Conservation (phyloP, 2,888 invertebrate species). For the Bunonema sp. region DNA sequence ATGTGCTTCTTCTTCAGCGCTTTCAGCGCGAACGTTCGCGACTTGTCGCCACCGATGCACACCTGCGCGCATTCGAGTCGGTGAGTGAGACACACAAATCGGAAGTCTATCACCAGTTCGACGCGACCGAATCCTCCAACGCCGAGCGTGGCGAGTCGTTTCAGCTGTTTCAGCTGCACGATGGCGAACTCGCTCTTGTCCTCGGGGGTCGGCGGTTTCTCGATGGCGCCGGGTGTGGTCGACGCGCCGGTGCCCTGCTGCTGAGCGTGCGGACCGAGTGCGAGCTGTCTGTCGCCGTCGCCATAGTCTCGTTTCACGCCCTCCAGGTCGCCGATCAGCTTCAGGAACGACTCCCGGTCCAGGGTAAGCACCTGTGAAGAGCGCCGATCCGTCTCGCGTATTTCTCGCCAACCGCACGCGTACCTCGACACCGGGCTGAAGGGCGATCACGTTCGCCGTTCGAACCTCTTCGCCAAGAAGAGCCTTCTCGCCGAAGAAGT, state of each 20-base stretch:
- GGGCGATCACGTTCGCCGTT: conserved; percentile 75
- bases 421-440: conserved; percentile 67
- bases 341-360: conserved; percentile 56
- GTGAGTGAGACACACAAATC: neutral
- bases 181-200: conserved; percentile 55
- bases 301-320: conserved; percentile 63
- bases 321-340: conserved; percentile 66
- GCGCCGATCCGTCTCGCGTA: neutral
- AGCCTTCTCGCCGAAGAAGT: conserved; percentile 78
- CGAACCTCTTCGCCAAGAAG: conserved; percentile 66
- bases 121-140: conserved; percentile 83
- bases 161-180: conserved; percentile 63
- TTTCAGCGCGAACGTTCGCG: conserved; percentile 64
- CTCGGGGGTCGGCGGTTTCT: conserved; percentile 8
- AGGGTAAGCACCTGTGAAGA: conserved; percentile 9
- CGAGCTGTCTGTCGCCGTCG: conserved; percentile 47
- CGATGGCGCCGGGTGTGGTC: neutral
- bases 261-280: conserved; percentile 13
- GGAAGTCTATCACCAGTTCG: conserved; percentile 45
- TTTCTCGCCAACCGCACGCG: too few species aligned
- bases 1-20: conserved; percentile 75
- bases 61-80: conserved; percentile 43
- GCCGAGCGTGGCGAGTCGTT: conserved; percentile 69
- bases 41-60: conserved; percentile 46
- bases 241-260: conserved; percentile 7